phyloP scores from a whole-genome alignment of 2,888 invertebrate species.

The Halictus ligatus region DNA sequence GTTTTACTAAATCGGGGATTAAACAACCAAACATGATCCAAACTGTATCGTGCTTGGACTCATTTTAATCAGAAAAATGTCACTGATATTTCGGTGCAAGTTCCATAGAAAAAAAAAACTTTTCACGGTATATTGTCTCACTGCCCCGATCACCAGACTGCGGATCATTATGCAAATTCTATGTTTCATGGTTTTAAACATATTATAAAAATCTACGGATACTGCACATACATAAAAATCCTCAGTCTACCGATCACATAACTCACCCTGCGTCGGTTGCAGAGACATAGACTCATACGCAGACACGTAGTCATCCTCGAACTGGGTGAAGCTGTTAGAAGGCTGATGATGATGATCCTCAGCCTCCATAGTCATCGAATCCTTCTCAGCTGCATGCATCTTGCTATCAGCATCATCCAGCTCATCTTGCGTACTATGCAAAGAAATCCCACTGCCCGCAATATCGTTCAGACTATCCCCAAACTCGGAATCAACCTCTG shows the following conservation, averaged over 20 bases:
- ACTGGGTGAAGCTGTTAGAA: neutral
- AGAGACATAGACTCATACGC: slow-evolving; percentile 35
- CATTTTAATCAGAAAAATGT: too few relatives aligned
- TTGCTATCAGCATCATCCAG: neutral
- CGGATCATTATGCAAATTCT: too few relatives aligned
- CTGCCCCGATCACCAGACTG: too few relatives aligned
- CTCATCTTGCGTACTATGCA: neutral
- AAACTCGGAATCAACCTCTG: neutral
- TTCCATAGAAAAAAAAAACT: too few relatives aligned
- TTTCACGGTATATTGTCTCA: too few relatives aligned
- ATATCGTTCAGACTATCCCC: slow-evolving; percentile 23
- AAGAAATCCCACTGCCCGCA: slow-evolving; percentile 30
- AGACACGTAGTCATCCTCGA: slow-evolving; percentile 31
- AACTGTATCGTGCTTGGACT: too few relatives aligned
- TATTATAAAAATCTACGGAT: too few relatives aligned
- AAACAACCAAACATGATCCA: too few relatives aligned
- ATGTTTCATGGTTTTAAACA: too few relatives aligned
- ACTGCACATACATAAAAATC: neutral
- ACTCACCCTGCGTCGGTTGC: slow-evolving; percentile 22
- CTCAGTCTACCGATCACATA: neutral
- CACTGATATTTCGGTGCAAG: too few relatives aligned
- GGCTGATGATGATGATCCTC: neutral
- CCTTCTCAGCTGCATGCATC: neutral
- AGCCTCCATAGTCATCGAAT: neutral
- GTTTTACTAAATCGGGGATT: too few relatives aligned